A percentile compares a stretch with the other conserved stretches of the same genome.
Evolutionary conservation across 2,113 vertebrate species (phyloP).

Genomic region (Phalacrocorax brasilianus): DNA sequence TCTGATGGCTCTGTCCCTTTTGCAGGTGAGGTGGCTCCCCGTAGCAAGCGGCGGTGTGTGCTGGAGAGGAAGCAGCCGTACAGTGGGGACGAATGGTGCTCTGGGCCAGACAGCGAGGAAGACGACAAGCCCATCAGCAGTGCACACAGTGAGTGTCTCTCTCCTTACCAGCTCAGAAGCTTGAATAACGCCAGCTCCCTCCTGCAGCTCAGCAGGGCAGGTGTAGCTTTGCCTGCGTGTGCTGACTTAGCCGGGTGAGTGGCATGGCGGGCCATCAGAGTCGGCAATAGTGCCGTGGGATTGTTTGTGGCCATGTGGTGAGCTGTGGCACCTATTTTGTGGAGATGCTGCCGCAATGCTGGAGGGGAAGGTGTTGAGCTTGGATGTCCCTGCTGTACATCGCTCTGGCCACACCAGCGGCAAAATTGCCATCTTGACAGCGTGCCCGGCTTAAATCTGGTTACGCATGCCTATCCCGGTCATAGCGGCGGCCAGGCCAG

Average conservation of each 20-base stretch:
- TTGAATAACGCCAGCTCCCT: neutral
- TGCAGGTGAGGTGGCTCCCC: constrained; percentile 85
- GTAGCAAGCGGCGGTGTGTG: constrained; percentile 94
- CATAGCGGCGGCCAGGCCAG: neutral
- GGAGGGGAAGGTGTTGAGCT: neutral
- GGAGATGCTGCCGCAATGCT: neutral
- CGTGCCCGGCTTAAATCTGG: neutral
- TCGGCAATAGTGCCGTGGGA: neutral
- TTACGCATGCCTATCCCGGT: neutral
- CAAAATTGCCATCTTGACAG: neutral
- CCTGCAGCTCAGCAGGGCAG: neutral
- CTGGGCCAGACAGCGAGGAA: constrained; percentile 93
- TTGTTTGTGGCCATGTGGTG: neutral
- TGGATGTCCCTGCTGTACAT: neutral
- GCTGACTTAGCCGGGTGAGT: accelerated
- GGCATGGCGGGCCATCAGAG: neutral
- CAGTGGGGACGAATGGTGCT: constrained; percentile 98
- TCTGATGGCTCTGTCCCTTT: neutral
- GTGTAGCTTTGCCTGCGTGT: neutral
- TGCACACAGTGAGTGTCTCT: constrained; percentile 84
- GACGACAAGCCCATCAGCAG: constrained; percentile 88
- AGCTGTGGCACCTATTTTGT: neutral
- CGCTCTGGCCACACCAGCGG: neutral
- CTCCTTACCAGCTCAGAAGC: neutral
- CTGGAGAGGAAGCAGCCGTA: constrained; percentile 96